Evolutionary conservation across 2,113 vertebrate genomes (phyloP).

Genomic region (Ictidomys tridecemlineatus): DNA sequence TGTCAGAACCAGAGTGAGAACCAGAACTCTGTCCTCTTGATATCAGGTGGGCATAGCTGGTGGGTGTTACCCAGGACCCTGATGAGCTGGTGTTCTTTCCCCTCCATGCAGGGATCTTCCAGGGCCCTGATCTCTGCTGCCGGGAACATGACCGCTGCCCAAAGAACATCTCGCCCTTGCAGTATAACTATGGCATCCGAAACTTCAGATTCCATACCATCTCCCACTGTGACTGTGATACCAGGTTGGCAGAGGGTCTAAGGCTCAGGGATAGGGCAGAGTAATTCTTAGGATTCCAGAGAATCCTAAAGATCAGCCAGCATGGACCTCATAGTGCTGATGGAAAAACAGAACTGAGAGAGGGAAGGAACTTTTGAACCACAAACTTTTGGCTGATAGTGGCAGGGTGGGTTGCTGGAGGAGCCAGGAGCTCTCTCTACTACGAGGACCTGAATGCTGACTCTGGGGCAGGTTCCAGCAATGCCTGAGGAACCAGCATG

Average conservation of each 20-base stretch:
- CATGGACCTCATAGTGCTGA: background rate
- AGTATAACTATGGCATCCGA: constrained; percentile 91
- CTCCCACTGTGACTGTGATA: constrained; percentile 95
- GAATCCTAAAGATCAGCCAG: background rate
- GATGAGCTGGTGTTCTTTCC: background rate
- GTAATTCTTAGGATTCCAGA: background rate
- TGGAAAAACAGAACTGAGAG: background rate
- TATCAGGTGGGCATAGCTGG: background rate
- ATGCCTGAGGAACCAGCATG: constrained; percentile 88
- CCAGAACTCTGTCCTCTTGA: background rate
- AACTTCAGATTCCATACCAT: constrained; percentile 94
- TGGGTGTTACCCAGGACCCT: background rate
- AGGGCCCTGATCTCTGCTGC: constrained; percentile 92
- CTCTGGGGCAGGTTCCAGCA: constrained; percentile 89
- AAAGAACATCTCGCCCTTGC: constrained; percentile 90
- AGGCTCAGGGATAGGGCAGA: background rate
- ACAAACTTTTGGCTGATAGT: background rate
- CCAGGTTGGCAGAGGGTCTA: constrained; percentile 85
- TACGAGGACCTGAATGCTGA: background rate
- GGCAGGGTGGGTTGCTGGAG: background rate
- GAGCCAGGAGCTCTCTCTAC: background rate
- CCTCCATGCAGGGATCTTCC: constrained; percentile 89
- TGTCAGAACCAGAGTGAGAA: background rate
- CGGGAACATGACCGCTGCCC: constrained; percentile 93
- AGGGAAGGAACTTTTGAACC: background rate